Percentiles rank a stretch among this genome's conserved stretches.
Evolutionary conservation across 2,113 vertebrate species (phyloP).

Genomic region (Ellobius talpinus): DNA sequence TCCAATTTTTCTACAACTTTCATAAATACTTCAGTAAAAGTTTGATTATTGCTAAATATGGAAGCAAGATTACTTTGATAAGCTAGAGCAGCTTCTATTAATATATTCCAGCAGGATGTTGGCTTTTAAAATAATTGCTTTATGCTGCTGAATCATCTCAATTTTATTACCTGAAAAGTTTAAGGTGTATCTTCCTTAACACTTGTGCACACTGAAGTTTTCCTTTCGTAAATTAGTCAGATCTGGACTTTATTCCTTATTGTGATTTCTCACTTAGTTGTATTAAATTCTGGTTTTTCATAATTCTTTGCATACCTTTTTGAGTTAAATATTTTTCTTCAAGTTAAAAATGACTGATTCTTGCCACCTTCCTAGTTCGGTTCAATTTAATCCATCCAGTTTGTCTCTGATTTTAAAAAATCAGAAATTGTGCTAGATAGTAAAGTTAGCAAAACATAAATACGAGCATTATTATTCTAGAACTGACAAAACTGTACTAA

Average conservation of each 20-base stretch:
- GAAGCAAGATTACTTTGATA: conserved; percentile 69
- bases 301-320: neutral
- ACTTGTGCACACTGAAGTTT: conserved; percentile 2
- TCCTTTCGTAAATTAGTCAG: conserved; percentile 16
- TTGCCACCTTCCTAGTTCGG: neutral
- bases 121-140: conserved; percentile 71
- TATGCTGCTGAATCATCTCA: conserved; percentile 67
- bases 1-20: conserved; percentile 64
- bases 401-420: neutral
- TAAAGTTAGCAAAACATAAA: neutral
- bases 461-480: neutral
- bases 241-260: neutral
- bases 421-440: neutral
- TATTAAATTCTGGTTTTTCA: conserved; percentile 2
- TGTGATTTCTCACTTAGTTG: conserved; percentile 1
- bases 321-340: neutral
- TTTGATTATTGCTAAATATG: conserved; percentile 74
- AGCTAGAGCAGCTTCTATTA: conserved; percentile 58
- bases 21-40: conserved; percentile 74
- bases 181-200: neutral
- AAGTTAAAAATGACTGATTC: neutral
- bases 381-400: neutral
- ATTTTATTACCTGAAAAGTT: conserved; percentile 2
- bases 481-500: neutral
- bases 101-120: conserved; percentile 61